A percentile compares a stretch with the other conserved stretches of the same genome.
phyloP scores from a whole-genome alignment of 1,140 invertebrate genomes.

The Drosophila sproati region DNA sequence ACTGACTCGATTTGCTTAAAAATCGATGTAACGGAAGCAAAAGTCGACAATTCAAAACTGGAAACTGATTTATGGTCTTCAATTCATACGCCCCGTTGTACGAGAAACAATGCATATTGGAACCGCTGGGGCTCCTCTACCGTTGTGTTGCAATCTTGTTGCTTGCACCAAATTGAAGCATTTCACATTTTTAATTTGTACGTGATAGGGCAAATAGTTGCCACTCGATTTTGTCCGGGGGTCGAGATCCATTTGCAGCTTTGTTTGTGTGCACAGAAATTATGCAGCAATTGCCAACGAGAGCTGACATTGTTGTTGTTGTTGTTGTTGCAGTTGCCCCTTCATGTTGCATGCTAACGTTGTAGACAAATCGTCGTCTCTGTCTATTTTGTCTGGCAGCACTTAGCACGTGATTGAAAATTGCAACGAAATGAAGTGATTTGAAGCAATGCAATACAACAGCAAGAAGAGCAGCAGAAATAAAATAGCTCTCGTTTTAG shows the following conservation, averaged over 20 bases:
- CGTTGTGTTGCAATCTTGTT: constrained; percentile 52
- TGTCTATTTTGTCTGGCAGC: constrained; percentile 53
- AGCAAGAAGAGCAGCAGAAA: constrained; percentile 15
- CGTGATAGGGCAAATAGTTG: constrained; percentile 82
- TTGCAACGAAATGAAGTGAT: constrained; percentile 76
- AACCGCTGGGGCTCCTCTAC: constrained; percentile 13
- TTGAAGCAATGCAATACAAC: constrained; percentile 33
- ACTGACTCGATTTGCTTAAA: neutral
- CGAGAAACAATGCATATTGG: constrained; percentile 2
- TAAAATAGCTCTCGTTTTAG: constrained; percentile 1
- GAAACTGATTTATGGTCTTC: constrained; percentile 7
- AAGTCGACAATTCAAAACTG: neutral
- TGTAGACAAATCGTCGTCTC: constrained; percentile 75
- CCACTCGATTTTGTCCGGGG: constrained; percentile 50
- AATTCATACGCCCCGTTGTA: constrained; percentile 45
- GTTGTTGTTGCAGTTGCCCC: constrained; percentile 34
- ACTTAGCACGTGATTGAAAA: constrained; percentile 83
- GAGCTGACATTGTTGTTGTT: constrained; percentile 26
- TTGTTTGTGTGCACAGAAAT: constrained; percentile 63
- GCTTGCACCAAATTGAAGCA: constrained; percentile 69
- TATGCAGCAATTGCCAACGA: constrained; percentile 55
- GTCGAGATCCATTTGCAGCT: constrained; percentile 25
- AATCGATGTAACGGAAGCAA: neutral
- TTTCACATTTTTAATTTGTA: constrained; percentile 83
- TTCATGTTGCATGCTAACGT: constrained; percentile 65